Base-by-base conservation (phyloP, 2,888 invertebrate genomes). In the Ophioninae sp. region DNA sequence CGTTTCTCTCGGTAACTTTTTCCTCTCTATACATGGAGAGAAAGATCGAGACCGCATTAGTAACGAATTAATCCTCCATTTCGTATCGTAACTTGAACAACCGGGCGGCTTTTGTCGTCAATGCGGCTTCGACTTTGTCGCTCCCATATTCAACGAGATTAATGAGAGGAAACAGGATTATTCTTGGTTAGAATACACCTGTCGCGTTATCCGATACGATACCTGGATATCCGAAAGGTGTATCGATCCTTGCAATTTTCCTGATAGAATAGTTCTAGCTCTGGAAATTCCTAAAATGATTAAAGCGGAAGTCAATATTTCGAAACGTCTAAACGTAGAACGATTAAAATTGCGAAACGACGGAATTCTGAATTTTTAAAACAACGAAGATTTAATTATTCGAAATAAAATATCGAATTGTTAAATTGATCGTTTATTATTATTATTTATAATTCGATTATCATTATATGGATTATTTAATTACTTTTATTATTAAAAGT, bases 1-100 rank as follows among this genome's bases (percentile, higher is more conserved):
- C 81, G 81, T 70, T 81, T 76, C 69, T 81, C 81, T 65, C 61
- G 75, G 75, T 76, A 80, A 75, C 80, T 80, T 62, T 80, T 62
- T 69, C 62, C 62, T 80, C 69, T 73, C 61, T 62, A 41, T 56
- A 23, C 17, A n/a, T 37, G 56, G 44, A 62, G 69, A 78, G 21
- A 67, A 37, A 76, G 57, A 68, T 17, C 65, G n/a, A 44, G 61
- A 39, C 17, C 56, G 50, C 21, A 37, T 6, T 13, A 75, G 23
- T 6, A 37, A 30, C 30, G 30, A 30, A 17, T 20, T 30, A 7
- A 69, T 20, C 37, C 57, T 37, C 57, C 57, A 30, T 70, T 37
- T 10, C 37, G 57, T 70, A 50, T 6, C 37, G 56, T 70, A 20
- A 70, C 50, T 70, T 70, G n/a, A 7, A 10, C n/a, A 56, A 70